Base-by-base conservation (phyloP, 2,888 invertebrate species). In the Pammene aurita region DNA sequence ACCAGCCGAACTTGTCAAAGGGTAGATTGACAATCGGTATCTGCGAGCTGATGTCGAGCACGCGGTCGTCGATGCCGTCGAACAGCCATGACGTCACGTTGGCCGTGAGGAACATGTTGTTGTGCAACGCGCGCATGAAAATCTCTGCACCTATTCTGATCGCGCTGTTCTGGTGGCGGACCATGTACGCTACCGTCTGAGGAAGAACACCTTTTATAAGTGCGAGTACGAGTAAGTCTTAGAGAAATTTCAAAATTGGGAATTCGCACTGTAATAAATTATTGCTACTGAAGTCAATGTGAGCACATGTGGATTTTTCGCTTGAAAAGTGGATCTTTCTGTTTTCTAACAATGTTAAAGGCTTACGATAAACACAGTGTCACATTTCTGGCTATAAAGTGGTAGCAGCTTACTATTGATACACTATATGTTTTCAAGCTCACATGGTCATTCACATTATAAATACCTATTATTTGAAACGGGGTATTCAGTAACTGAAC, bases 1-100 rank as follows among this genome's bases (percentile, higher is more conserved):
- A 96, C 96, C 97, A 97, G 10, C 96, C 98, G 85, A 98, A 98
- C 78, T 94, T 96, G 42, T 94, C 95, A 77, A 93, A 96, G 0
- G 96, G 96, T 75, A 97, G 93, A 0, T 88, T 74, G 11, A 94
- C 71, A 0, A 93, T 85, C 48, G 92, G 91, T 67, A 95, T 74
- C 76, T 93, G 83, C 52, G 88, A 66, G 50, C 93, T 93, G 72
- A 95, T 75, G 74, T 93, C 82, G 55, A 98, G 87, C 10, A 97
- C 79, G 0, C 93, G 88, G 82, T 98, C 98, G 0, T 95, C 90
- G 78, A 96, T 97, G 2, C 98, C 98, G 71, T 96, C 95, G 83
- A 97, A 97, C 11, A 97, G 85, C 86, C 96, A 94, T 75, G 95
- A 93, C 0, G 94, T 81, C 0, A 94, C 95, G 57, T 94, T 94